Evolutionary conservation across 2,113 vertebrate genomes (phyloP), one percentile per base, ranked within the genome.

Genomic region (Siniperca chuatsi): DNA sequence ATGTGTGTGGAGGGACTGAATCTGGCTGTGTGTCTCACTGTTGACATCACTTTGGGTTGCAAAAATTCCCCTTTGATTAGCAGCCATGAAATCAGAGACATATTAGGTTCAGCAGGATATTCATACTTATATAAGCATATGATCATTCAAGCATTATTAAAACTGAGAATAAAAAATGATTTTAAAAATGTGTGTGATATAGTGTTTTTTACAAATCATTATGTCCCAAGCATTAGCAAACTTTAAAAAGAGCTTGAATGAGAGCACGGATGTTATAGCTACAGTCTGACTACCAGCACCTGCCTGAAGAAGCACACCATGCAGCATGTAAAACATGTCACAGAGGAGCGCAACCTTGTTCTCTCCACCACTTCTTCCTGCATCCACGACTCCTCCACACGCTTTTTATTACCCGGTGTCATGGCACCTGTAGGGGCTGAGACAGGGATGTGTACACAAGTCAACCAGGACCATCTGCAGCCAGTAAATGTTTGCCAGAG

Each of bases 351-450:
- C 46, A 60, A 71, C 40, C 68, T 78, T 65, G 18, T 64, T 61
- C 70, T 71, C 75, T 88, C 58, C 67, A 70, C 54, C 23, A 21
- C 55, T 25, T 84, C 78, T 50, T 70, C 50, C 60, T 85, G 46
- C 25, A 52, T 55, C 85, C 73, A 54, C 15, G 40, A 79, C 75
- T 84, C 82, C 78, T 82, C 79, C 82, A 72, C 77, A 67, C 75
- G 92, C 82, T 93, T 94, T 90, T 81, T 88, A 91, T 94, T 92
- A 94, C 58, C 35, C 64, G 15, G 68, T 81, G 82, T 76, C 37
- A 79, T 57, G 87, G 91, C 94, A 96, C 95, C 95, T 96, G 95
- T 85, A 93, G 77, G 68, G 79, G 50, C 70, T 79, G 78, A 77
- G 68, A 74, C 77, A 75, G 70, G 68, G 86, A 91, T 50, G 81